Conservation (phyloP, 2,797 vertebrate species). For the Ciconia nigra region DNA sequence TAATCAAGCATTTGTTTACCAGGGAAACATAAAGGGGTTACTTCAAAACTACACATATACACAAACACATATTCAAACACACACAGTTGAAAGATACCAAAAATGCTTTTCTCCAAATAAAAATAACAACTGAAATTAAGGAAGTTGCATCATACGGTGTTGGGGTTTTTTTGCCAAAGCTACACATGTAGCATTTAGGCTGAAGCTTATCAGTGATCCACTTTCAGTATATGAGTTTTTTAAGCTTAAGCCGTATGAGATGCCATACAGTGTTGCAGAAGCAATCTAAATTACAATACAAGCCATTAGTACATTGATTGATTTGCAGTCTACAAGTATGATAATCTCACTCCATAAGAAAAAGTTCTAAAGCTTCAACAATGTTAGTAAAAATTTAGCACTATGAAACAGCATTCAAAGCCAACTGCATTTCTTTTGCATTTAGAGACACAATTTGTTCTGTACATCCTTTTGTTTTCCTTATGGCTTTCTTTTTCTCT, state of each 20-base stretch:
- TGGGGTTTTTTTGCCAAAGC: not conserved
- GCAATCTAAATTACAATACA: slow-evolving; percentile 11
- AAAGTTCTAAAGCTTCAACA: not conserved
- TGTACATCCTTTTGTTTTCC: not conserved
- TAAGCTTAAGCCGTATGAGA: not conserved
- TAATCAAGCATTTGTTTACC: not conserved
- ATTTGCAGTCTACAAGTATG: not conserved
- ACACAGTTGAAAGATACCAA: not conserved
- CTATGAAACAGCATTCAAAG: not conserved
- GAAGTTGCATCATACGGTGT: not conserved
- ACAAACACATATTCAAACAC: not conserved
- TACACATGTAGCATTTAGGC: not conserved
- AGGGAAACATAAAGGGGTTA: not conserved
- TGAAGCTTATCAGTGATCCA: not conserved
- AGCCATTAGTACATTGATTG: not conserved
- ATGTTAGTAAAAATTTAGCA: not conserved
- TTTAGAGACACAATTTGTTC: not conserved
- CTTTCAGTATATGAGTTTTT: not conserved
- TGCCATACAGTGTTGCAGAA: not conserved
- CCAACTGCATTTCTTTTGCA: not conserved
- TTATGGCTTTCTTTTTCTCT: not conserved
- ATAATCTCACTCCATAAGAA: not conserved
- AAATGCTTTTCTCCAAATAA: not conserved
- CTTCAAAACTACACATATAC: not conserved
- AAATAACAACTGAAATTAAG: not conserved